Percentiles rank a stretch among this genome's conserved stretches.
Conservation (phyloP, 2,888 invertebrate species). For the Neria commutata region DNA sequence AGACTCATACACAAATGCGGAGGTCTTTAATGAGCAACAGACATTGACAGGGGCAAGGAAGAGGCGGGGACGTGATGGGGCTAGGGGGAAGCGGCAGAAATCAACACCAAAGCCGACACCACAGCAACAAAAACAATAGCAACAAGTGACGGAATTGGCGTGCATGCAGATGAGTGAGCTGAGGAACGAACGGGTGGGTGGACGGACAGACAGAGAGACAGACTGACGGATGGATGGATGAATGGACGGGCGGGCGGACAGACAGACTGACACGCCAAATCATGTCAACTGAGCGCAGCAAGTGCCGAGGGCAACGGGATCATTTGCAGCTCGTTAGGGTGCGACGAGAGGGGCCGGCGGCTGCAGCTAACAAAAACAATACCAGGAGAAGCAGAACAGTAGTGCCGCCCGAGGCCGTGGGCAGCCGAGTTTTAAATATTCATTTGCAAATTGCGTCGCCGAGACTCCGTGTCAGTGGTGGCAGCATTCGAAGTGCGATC, state of each 20-base stretch:
- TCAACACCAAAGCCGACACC: slow-evolving; percentile 27
- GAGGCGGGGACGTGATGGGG: background rate
- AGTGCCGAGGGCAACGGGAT: background rate
- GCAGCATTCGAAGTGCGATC: too few species aligned
- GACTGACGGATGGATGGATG: background rate
- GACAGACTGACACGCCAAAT: background rate
- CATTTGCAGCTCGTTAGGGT: background rate
- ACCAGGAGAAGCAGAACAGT: too few species aligned
- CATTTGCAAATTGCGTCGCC: slow-evolving; percentile 42
- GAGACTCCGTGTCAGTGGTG: slow-evolving; percentile 19
- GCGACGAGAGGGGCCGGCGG: slow-evolving; percentile 21
- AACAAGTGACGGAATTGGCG: slow-evolving; percentile 6
- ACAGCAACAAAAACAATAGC: background rate
- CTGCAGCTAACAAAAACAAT: slow-evolving; percentile 42
- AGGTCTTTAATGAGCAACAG: slow-evolving; percentile 47
- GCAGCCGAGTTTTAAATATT: background rate
- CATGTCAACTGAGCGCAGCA: background rate
- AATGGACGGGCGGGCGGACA: background rate
- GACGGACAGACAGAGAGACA: background rate
- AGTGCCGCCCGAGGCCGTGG: slow-evolving; percentile 35
- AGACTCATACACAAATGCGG: slow-evolving; percentile 27
- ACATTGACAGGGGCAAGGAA: slow-evolving; percentile 42
- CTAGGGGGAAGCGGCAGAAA: slow-evolving; percentile 27
- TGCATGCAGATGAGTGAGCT: slow-evolving; percentile 47
- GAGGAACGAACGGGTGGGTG: slow-evolving; percentile 23